A percentile compares a stretch with the other conserved stretches of the same genome.
These are phyloP conservation scores for Coendou prehensilis DNA, from an alignment of 2,797 vertebrate genomes.

Conservation along the genomic window DNA sequence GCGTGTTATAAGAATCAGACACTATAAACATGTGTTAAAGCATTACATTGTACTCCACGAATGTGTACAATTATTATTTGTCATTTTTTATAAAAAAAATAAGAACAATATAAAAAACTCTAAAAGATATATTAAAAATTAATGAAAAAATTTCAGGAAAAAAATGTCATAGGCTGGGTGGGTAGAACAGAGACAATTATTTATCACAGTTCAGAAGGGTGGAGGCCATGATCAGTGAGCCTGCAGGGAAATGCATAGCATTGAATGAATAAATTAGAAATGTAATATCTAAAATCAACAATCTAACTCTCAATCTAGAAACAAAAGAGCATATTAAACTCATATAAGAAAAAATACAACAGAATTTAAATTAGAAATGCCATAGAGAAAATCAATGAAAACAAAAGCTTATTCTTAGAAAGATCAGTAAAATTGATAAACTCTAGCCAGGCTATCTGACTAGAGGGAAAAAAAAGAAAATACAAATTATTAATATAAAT, in stretches of 20 bases:
- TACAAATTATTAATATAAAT: neutral
- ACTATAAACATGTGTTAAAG: neutral
- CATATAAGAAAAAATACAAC: neutral
- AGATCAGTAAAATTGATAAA: neutral
- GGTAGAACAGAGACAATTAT: neutral
- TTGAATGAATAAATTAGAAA: neutral
- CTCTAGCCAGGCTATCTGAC: neutral
- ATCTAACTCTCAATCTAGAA: neutral
- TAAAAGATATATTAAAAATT: neutral
- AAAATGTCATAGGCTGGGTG: neutral
- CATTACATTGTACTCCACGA: neutral
- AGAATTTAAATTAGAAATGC: neutral
- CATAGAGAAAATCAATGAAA: neutral
- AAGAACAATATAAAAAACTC: neutral
- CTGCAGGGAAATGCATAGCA: neutral
- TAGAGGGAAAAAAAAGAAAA: neutral
- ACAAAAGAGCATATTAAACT: neutral
- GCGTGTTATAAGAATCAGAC: neutral
- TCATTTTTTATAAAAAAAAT: neutral
- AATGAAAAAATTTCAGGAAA: neutral
- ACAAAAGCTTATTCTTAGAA: neutral
- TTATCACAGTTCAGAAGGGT: neutral
- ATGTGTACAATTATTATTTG: neutral
- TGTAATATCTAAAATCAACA: neutral
- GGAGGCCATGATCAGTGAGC: neutral